Conservation (phyloP, 2,797 vertebrate genomes). For the Rhinichthys osculus region DNA sequence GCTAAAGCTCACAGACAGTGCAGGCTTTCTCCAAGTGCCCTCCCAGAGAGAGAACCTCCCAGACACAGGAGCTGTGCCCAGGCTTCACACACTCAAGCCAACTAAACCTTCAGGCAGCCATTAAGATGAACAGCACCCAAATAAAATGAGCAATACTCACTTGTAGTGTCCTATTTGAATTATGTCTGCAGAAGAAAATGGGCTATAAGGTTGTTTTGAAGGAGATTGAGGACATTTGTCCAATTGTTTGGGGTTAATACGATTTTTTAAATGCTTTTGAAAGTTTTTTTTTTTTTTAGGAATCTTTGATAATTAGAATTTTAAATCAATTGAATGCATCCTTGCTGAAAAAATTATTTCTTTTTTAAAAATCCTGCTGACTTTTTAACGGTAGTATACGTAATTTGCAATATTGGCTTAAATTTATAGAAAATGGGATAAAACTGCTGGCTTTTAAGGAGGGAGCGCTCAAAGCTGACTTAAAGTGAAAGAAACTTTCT, state of each 20-base stretch:
- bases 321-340: neutral
- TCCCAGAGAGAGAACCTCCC: slow-evolving; percentile 56
- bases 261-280: neutral
- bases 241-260: neutral
- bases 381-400: neutral
- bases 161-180: neutral
- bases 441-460: neutral
- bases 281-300: neutral
- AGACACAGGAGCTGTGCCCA: slow-evolving; percentile 63
- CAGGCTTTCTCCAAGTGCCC: slow-evolving; percentile 55
- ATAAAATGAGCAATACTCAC: slow-evolving; percentile 30
- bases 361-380: neutral
- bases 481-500: neutral
- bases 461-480: neutral
- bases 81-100: slow-evolving; percentile 57
- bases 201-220: neutral
- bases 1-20: slow-evolving; percentile 50
- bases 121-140: slow-evolving; percentile 42
- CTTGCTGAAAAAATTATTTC: neutral
- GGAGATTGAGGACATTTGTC: neutral
- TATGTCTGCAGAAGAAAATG: slow-evolving; percentile 8
- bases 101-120: slow-evolving; percentile 43
- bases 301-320: neutral
- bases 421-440: neutral
- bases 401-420: neutral